A percentile compares a stretch with the other conserved stretches of the same genome.
Evolutionary conservation across 2,797 vertebrate genomes (phyloP).

Genomic region (Sebastes baramenuke): DNA sequence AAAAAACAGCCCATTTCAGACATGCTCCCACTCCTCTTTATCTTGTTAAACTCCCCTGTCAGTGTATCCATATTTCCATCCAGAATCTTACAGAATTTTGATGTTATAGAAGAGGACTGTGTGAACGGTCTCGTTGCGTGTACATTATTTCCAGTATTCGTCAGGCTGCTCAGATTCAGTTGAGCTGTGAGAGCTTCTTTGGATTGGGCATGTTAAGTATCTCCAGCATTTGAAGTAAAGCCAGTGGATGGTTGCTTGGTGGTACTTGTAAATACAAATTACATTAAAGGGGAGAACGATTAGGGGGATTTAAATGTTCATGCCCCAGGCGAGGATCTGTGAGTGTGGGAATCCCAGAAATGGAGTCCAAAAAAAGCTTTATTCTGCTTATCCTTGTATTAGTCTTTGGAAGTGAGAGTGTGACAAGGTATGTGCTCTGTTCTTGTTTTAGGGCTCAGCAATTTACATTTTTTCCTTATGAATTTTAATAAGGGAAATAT

Average conservation of each 20-base stretch:
- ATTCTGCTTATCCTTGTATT: conserved; percentile 15
- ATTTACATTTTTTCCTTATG: conserved; percentile 4
- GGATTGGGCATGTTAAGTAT: conserved; percentile 2
- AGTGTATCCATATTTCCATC: not conserved
- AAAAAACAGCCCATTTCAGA: not conserved
- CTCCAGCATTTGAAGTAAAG: conserved; percentile 12
- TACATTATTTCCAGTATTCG: not conserved
- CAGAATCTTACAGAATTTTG: not conserved
- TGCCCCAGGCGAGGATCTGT: conserved; percentile 52
- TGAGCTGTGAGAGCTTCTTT: conserved; percentile 2
- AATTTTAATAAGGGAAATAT: conserved; percentile 30
- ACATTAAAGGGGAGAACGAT: conserved; percentile 62
- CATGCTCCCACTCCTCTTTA: not conserved
- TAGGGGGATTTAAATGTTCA: conserved; percentile 59
- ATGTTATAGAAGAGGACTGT: not conserved
- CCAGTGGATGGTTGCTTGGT: conserved; percentile 35
- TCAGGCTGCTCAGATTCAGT: not conserved
- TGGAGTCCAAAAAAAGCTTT: conserved; percentile 8
- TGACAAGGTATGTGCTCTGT: not conserved
- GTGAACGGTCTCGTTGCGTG: not conserved
- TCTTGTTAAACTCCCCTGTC: not conserved
- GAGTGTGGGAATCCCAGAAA: conserved; percentile 44
- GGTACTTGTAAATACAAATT: conserved; percentile 67
- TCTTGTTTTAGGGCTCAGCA: conserved; percentile 10
- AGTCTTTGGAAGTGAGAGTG: conserved; percentile 1